These are phyloP conservation scores for Gastrophryne carolinensis DNA, from an alignment of 2,797 vertebrate genomes.

Conservation along the genomic window DNA sequence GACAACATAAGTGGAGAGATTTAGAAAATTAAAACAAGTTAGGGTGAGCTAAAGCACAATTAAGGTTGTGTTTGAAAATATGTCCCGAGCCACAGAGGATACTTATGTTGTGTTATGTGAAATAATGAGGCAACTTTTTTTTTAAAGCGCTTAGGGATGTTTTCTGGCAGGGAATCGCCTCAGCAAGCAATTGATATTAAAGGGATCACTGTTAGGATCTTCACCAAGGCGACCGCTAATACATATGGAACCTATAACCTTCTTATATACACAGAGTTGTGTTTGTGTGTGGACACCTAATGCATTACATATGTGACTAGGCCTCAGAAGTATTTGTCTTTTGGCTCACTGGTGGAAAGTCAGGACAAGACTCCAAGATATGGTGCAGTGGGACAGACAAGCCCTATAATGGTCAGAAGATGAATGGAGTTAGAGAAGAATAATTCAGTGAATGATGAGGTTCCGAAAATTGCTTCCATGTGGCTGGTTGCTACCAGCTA, in stretches of 20 bases:
- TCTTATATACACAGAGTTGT: constrained; percentile 13
- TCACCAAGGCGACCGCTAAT: constrained; percentile 18
- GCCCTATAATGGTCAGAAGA: constrained; percentile 40
- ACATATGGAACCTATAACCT: constrained; percentile 43
- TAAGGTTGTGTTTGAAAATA: background rate
- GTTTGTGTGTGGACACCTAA: constrained; percentile 31
- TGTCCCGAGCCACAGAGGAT: background rate
- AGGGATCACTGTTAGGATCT: constrained; percentile 12
- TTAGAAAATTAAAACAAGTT: background rate
- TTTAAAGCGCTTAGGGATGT: background rate
- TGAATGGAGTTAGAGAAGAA: constrained; percentile 43
- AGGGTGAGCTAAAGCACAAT: background rate
- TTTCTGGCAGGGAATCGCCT: constrained; percentile 15
- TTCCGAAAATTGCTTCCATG: constrained; percentile 47
- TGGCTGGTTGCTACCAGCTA: constrained; percentile 17
- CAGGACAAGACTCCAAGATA: constrained; percentile 27
- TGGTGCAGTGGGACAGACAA: constrained; percentile 32
- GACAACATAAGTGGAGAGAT: background rate
- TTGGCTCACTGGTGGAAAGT: constrained; percentile 15
- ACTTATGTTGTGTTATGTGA: background rate
- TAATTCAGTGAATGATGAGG: constrained; percentile 31
- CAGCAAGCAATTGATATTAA: constrained; percentile 15
- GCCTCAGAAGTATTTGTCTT: constrained; percentile 31
- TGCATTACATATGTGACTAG: constrained; percentile 33
- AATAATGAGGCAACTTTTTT: background rate